Conservation (phyloP, 2,797 vertebrate genomes). For the Xiphophorus birchmanni region DNA sequence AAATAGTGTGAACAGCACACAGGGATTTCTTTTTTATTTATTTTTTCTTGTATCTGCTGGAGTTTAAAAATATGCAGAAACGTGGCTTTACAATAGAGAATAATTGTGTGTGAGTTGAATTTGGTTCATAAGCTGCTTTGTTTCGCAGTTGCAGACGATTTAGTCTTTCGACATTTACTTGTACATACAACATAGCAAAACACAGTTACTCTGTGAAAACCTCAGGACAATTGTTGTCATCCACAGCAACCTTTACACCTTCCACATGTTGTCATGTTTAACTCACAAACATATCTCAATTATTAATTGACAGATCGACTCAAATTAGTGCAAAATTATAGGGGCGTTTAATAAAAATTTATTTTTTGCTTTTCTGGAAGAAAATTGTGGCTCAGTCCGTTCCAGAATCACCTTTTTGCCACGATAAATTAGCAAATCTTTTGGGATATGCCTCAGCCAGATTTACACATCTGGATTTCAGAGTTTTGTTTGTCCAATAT, state of each 20-base stretch:
- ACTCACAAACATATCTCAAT: no score
- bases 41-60: neutral
- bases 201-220: neutral
- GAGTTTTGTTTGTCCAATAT: neutral
- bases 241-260: neutral
- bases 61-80: slow-evolving; percentile 38
- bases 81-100: slow-evolving; percentile 3
- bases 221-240: neutral
- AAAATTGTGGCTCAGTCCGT: neutral
- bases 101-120: neutral
- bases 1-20: slow-evolving; percentile 33
- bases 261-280: neutral
- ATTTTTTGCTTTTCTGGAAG: neutral
- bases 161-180: neutral
- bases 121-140: neutral
- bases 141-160: neutral
- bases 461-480: neutral
- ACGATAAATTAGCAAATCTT: neutral
- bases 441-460: neutral
- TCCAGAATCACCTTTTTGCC: neutral
- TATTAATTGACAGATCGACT: neutral
- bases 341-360: no score
- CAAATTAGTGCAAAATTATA: neutral
- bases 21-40: neutral
- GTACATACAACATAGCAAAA: neutral